Evolutionary conservation across 2,797 vertebrate species (phyloP), one percentile per base, ranked within the genome.

Genomic region (Cynopterus sphinx): DNA sequence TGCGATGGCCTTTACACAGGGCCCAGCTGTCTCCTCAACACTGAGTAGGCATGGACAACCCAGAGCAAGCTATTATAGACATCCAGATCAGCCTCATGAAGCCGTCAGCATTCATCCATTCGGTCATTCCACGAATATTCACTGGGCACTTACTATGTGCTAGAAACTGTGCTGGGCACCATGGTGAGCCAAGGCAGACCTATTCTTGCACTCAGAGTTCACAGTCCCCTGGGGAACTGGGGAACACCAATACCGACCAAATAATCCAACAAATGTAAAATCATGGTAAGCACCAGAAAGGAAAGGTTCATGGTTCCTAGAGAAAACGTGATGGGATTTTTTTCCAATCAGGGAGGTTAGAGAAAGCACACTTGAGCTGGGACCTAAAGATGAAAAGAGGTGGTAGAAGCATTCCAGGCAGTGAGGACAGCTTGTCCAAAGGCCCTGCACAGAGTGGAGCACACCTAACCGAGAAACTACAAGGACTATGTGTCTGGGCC

Each of bases 321-420:
- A 75, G 67, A 68, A 91, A 49, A n/a, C 2, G 0, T 4, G 12
- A 31, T 2, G 33, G 9, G 51, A n/a, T 63, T 49, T 55, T 75
- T 59, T 77, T 90, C 83, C 49, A 43, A n/a, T 15, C 19, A 73
- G n/a, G 28, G 11, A 79, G 22, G 36, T 15, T 1, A 57, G 39
- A 78, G 55, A 70, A 79, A 73, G 46, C 51, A 55, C 28, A 43
- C 19, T 65, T 68, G 7, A 59, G 5, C 57, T 83, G 33, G 85
- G 74, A 49, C 41, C 13, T 87, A 70, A 57, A 51, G 46, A 78
- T 36, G 67, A 88, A 87, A 61, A 46, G 36, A 92, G 39, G n/a
- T 4, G 13, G 28, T 2, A 15, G 83, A 67, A 90, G 36, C 17
- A 16, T 43, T 49, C 41, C 41, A 33, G 75, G 13, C 1, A 4